A percentile compares a stretch with the other conserved stretches of the same genome.
Conservation (phyloP, 2,113 vertebrate species). For the Pseudolaguvia tuberculata region DNA sequence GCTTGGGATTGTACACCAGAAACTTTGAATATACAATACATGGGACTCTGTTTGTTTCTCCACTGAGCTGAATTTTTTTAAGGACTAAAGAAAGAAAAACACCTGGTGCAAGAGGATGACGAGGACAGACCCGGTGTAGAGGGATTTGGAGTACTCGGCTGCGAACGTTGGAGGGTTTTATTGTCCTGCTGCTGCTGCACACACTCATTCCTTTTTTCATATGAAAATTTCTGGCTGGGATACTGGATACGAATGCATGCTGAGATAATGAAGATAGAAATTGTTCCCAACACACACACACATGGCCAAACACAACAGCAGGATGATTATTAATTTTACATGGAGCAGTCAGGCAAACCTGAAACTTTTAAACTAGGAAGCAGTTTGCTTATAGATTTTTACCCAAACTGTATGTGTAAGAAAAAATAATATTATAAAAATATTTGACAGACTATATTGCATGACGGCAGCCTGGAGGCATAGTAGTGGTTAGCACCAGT, state of each 20-base stretch:
- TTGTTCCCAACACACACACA: background rate
- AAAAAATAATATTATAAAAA: too few species aligned
- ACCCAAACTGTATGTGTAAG: too few species aligned
- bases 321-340: background rate
- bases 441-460: too few species aligned
- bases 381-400: background rate
- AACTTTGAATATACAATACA: background rate
- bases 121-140: conserved; percentile 3
- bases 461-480: too few species aligned
- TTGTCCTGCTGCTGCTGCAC: conserved; percentile 19
- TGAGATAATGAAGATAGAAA: conserved; percentile 28
- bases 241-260: background rate
- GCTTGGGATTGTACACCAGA: background rate
- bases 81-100: background rate
- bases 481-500: too few species aligned
- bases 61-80: conserved; percentile 12
- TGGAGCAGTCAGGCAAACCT: background rate
- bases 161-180: conserved; percentile 20
- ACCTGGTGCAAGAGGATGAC: conserved; percentile 12
- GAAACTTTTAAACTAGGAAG: background rate
- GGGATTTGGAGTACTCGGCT: conserved; percentile 6
- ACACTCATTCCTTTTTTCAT: conserved; percentile 20
- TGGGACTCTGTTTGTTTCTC: background rate
- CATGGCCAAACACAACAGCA: conserved; percentile 8
- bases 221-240: conserved; percentile 18